Conservation (phyloP, 2,888 invertebrate genomes). For the Drosophila borborema region DNA sequence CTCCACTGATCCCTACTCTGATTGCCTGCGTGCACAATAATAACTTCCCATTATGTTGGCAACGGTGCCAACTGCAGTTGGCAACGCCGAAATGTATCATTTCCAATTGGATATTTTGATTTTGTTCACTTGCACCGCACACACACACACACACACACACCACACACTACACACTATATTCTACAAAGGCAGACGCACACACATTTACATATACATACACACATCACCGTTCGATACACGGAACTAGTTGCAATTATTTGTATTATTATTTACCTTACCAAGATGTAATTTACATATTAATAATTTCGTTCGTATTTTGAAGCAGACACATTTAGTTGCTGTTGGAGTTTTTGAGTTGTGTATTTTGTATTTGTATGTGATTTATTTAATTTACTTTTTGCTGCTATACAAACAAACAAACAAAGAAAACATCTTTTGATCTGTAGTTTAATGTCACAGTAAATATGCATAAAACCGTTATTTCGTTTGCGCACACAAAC, state of each 20-base stretch:
- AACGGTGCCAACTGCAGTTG: conserved; percentile 10
- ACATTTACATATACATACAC: conserved; percentile 1
- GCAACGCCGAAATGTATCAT: conserved; percentile 14
- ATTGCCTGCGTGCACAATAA: conserved; percentile 1
- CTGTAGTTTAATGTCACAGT: conserved; percentile 33
- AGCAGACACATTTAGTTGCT: conserved; percentile 31
- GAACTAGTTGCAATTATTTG: conserved; percentile 5
- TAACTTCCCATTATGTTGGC: conserved; percentile 6
- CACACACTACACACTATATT: background rate
- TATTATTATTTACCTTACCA: background rate
- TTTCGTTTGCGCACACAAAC: conserved; percentile 16
- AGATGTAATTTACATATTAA: background rate
- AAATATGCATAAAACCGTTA: conserved; percentile 18
- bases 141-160: conserved; percentile 4
- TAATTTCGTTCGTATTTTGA: conserved; percentile 3
- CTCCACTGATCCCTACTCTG: background rate
- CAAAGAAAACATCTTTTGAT: background rate
- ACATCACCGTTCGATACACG: background rate
- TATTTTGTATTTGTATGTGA: conserved; percentile 39
- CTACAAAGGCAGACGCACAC: background rate
- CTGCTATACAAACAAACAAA: conserved; percentile 8
- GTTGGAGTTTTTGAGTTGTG: conserved; percentile 30
- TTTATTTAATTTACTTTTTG: conserved; percentile 13
- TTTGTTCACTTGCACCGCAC: conserved; percentile 12
- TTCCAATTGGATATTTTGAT: conserved; percentile 13